Evolutionary conservation across 2,888 invertebrate species (phyloP), one percentile per base, ranked within the genome.

Genomic region (Scaptomyza polygonia): DNA sequence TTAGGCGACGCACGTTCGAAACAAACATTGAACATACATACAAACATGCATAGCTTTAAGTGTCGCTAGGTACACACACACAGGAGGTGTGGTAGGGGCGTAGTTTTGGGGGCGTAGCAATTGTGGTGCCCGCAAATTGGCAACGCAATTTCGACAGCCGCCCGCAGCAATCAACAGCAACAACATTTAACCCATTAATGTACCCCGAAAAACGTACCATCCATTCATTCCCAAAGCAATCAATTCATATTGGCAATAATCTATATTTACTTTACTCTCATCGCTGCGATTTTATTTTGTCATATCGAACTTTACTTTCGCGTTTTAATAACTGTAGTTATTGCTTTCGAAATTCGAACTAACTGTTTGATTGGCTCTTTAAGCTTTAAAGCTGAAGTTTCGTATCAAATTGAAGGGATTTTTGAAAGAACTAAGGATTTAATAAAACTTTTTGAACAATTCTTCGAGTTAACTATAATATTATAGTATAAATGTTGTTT

Each of bases 131-230:
- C 74, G 58, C 79, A 79, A 79, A 79, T 79, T 79, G 65, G 64
- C 79, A 79, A 79, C 75, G 73, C 80, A 82, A 79, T 73, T 79
- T 79, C 48, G 65, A 42, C 62, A 69, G 70, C 54, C 55, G 77
- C 72, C 77, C 62, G 77, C 73, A 66, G 77, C 76, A 58, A 58
- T 71, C 67, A 67, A 67, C 67, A 47, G 47, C 47, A 61, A 44
- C 53, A 68, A 61, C 54, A 72, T 76, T 75, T 77, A 70, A 69
- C 71, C 75, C 73, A 62, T 71, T 62, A 44, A 58, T 32, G 52
- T 21, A 30, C 30, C 42, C 25, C 25, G 5, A 42, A 74, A 69
- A 18, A 3, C 21, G 21, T 52, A 16, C 48, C 25, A 29, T 18
- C 18, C 0, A 39, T 32, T n/a, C n/a, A 48, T 40, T 18, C 64